These are phyloP conservation scores for Camponotus fellah DNA, from an alignment of 2,888 invertebrate species.

Conservation along the genomic window DNA sequence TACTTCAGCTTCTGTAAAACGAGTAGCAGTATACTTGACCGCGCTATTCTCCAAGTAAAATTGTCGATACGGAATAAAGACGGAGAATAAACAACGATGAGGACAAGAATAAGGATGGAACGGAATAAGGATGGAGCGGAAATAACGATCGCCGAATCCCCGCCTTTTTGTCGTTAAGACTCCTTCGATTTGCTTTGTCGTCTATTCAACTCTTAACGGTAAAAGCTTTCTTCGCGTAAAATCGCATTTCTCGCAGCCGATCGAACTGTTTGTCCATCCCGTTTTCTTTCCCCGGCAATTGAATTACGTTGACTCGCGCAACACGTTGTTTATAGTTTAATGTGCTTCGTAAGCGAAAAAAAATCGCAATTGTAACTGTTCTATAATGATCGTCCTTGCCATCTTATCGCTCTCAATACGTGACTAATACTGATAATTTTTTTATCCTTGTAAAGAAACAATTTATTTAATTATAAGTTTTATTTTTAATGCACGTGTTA, in stretches of 20 bases:
- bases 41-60: conserved; percentile 20
- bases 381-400: background rate
- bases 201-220: conserved; percentile 31
- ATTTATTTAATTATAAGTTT: too few species aligned
- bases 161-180: conserved; percentile 49
- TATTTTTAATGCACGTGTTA: background rate
- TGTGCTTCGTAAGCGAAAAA: conserved; percentile 27
- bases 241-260: conserved; percentile 25
- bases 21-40: conserved; percentile 10
- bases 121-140: conserved; percentile 39
- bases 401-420: conserved; percentile 19
- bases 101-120: background rate
- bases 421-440: conserved; percentile 49
- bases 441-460: conserved; percentile 16
- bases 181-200: conserved; percentile 4
- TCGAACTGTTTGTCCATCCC: background rate
- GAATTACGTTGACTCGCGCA: conserved; percentile 21
- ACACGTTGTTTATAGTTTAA: conserved; percentile 9
- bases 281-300: background rate
- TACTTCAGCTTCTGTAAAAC: conserved; percentile 18
- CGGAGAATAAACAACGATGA: background rate
- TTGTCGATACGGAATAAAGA: conserved; percentile 22
- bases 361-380: conserved; percentile 29
- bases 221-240: conserved; percentile 19
- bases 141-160: conserved; percentile 55